phyloP scores from a whole-genome alignment of 2,113 vertebrate genomes.

The Lutjanus erythropterus region DNA sequence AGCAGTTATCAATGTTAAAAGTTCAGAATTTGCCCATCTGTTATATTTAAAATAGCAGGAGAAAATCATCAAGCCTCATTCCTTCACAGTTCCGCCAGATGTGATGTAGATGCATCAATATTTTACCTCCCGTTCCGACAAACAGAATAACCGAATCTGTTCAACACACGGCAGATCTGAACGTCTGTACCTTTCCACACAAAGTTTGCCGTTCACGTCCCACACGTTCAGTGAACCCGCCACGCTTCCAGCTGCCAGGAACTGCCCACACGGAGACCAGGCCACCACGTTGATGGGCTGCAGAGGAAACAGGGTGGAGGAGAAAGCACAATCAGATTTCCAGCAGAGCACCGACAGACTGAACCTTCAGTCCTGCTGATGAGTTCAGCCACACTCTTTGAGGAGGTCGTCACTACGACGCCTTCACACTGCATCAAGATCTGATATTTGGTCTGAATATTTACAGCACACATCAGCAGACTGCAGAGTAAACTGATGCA shows the following conservation, averaged over 20 bases:
- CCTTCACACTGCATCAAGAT: background rate
- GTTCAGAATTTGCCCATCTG: no score
- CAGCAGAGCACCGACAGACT: no score
- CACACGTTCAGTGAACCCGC: conserved; percentile 90
- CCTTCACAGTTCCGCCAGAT: background rate
- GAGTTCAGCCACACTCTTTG: background rate
- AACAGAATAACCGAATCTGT: no score
- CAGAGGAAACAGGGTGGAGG: background rate
- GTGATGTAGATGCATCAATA: background rate
- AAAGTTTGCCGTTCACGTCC: conserved; percentile 88
- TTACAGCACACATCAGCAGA: background rate
- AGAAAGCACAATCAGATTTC: no score
- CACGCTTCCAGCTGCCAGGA: conserved; percentile 90
- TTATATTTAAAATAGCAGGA: no score
- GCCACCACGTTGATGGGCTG: conserved; percentile 91
- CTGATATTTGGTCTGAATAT: background rate
- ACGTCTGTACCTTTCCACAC: conserved; percentile 96
- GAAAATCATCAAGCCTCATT: background rate
- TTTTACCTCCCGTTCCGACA: background rate
- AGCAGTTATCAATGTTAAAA: background rate
- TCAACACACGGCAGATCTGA: no score
- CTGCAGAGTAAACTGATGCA: no score
- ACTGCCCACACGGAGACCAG: conserved; percentile 94
- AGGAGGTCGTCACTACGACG: background rate
- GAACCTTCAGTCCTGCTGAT: background rate